Evolutionary conservation across 2,888 invertebrate genomes (phyloP).

Genomic region (Drosophila conformis): DNA sequence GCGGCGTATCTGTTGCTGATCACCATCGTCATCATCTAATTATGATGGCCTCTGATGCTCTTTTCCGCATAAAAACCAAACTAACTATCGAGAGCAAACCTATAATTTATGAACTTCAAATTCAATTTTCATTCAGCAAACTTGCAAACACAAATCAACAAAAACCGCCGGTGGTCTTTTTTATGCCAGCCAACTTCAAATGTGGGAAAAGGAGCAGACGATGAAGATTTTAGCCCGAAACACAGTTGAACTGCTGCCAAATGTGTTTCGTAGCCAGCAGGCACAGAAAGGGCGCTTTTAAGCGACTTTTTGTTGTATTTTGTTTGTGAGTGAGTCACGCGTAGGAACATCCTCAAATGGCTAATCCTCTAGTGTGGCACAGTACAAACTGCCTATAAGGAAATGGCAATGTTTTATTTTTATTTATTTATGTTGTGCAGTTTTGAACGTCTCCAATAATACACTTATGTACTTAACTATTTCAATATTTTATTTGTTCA

Average conservation of each 20-base stretch:
- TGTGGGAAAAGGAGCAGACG: slow-evolving; percentile 53
- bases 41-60: slow-evolving; percentile 52
- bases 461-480: neutral
- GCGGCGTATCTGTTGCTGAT: slow-evolving; percentile 32
- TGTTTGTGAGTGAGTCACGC: slow-evolving; percentile 53
- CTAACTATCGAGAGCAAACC: slow-evolving; percentile 59
- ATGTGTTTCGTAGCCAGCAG: slow-evolving; percentile 33
- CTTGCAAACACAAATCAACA: slow-evolving; percentile 52
- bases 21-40: slow-evolving; percentile 48
- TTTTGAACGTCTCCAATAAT: neutral
- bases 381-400: slow-evolving; percentile 21
- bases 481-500: neutral
- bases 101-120: slow-evolving; percentile 75
- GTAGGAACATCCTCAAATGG: slow-evolving; percentile 40
- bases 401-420: neutral
- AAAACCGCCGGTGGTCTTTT: slow-evolving; percentile 61
- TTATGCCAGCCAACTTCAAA: slow-evolving; percentile 20
- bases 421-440: too few relatives aligned
- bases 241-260: slow-evolving; percentile 33
- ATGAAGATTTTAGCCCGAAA: slow-evolving; percentile 37
- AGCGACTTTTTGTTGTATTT: slow-evolving; percentile 12
- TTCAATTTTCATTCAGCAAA: slow-evolving; percentile 76
- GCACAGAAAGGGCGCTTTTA: slow-evolving; percentile 41
- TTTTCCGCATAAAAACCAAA: slow-evolving; percentile 65
- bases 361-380: slow-evolving; percentile 39